Base-by-base conservation (phyloP, 2,888 invertebrate genomes). In the Scaptomyza cyrtandrae region DNA sequence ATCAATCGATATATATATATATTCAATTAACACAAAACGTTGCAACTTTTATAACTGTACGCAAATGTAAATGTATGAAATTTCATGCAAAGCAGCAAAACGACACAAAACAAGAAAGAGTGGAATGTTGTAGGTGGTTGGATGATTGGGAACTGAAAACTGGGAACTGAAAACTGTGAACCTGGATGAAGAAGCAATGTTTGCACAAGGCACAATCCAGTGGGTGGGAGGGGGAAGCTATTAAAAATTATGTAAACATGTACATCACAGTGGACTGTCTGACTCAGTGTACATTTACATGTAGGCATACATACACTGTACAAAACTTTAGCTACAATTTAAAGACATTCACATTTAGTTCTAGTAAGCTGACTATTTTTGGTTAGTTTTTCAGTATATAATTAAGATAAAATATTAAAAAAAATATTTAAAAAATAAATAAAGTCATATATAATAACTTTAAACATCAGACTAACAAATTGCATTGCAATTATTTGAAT, bases 201-300 rank as follows among this genome's bases (percentile, higher is more conserved):
- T 80, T 84, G 81, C 85, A 63, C 65, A 84, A 49, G 58, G 56
- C 70, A 64, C 64, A 61, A 61, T 66, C 56, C 55, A 52, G 37
- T 0, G 0, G 14, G 35, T 35, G 46, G 24, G 35, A 62, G 64
- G 59, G 68, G 81, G 65, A 73, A 64, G 86, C 83, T 83, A 86
- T 83, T 83, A 83, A 83, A 83, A 83, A 81, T 79, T 83, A 83
- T 86, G 86, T 84, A 83, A 83, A 83, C 84, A 86, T 53, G 14
- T 14, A 16, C 48, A 43, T 48, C 48, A 53, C 33, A n/a, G n/a
- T 39, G 24, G 37, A 52, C 46, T 52, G 41, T 41, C 41, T 41
- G 54, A 67, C 19, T 39, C 54, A 53, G 27, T 35, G 31, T 14
- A 44, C 14, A 13, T 33, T 24, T 37, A 50, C 43, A 14, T 24